Base-by-base conservation (phyloP, 1,140 invertebrate genomes). In the Theocolax elegans region DNA sequence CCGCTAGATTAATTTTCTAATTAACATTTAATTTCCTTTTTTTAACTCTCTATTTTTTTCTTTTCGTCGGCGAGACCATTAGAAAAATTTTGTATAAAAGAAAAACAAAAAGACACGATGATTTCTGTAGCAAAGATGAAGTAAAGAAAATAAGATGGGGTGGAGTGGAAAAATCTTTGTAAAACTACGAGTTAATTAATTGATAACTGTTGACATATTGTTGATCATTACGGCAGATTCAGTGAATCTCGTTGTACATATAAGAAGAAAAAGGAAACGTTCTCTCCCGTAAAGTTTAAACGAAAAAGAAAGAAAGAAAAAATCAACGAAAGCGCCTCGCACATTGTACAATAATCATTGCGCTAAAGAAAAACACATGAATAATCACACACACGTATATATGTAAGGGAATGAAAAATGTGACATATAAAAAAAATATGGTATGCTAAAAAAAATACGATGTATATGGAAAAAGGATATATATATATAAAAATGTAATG, bases 341-440 rank as follows among this genome's bases (percentile, higher is more conserved):
- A 79, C 71, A 73, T 29, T 81, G 76, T 81, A 81, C 76, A 80
- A 81, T 80, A 81, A 81, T 78, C 70, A n/a, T n/a, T n/a, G n/a
- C n/a, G n/a, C n/a, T n/a, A n/a, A n/a, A n/a, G n/a, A n/a, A n/a
- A n/a, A n/a, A n/a, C n/a, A 74, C 63, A 59, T 62, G 31, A 9
- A 35, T 40, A 44, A n/a, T 15, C 42, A 15, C n/a, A 44, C 15
- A 44, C 15, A 15, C 6, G 15, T 44, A 15, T 44, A 44, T 44
- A 12, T n/a, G n/a, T 44, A 44, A 44, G 7, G 15, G 15, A 44
- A 44, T 25, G 4, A 27, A 51, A 25, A 51, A 25, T 27, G 23
- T 35, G 13, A 51, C 9, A 25, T 4, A 51, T 35, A 31, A 54
- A 29, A 54, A 31, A 4, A 27, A 54, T 17, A 10, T 19, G 19